phyloP scores from a whole-genome alignment of 2,888 invertebrate genomes.

The Lobophora halterata region DNA sequence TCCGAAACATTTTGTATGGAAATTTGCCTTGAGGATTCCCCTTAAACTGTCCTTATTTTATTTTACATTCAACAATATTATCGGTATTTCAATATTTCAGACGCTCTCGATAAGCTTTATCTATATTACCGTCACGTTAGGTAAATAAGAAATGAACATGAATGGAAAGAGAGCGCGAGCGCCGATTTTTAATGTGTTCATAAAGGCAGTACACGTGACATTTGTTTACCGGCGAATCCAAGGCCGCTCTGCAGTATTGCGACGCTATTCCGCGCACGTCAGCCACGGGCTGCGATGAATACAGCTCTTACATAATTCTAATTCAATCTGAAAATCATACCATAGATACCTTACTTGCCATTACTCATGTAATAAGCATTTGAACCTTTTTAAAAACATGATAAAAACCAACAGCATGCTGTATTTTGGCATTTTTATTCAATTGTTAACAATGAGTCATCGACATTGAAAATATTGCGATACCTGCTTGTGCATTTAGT shows the following conservation, averaged over 20 bases:
- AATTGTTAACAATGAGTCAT: conserved; percentile 41
- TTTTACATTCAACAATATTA: conserved; percentile 5
- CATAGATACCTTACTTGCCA: conserved; percentile 20
- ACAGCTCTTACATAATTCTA: conserved; percentile 6
- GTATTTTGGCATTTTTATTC: no score
- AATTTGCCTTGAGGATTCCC: no score
- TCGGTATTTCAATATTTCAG: conserved; percentile 9
- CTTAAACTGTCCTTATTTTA: no score
- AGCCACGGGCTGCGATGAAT: conserved; percentile 38
- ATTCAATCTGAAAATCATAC: conserved; percentile 17
- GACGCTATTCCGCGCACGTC: conserved; percentile 62
- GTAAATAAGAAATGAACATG: conserved; percentile 33
- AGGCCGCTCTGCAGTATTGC: conserved; percentile 67
- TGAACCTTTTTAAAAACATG: not conserved
- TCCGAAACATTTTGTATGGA: no score
- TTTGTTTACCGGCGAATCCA: conserved; percentile 66
- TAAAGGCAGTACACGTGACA: conserved; percentile 58
- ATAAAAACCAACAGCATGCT: conserved; percentile 7
- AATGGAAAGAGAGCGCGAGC: conserved; percentile 39
- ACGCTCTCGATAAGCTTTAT: conserved; percentile 20
- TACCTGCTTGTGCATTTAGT: conserved; percentile 25
- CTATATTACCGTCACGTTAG: conserved; percentile 18
- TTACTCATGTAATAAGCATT: no score
- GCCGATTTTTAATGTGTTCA: conserved; percentile 43
- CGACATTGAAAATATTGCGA: conserved; percentile 35